Percentiles rank a stretch among this genome's conserved stretches.
These are phyloP conservation scores for Bergia sp. DNA, from an alignment of 92 coral and sea anemone species.

Conservation along the genomic window DNA sequence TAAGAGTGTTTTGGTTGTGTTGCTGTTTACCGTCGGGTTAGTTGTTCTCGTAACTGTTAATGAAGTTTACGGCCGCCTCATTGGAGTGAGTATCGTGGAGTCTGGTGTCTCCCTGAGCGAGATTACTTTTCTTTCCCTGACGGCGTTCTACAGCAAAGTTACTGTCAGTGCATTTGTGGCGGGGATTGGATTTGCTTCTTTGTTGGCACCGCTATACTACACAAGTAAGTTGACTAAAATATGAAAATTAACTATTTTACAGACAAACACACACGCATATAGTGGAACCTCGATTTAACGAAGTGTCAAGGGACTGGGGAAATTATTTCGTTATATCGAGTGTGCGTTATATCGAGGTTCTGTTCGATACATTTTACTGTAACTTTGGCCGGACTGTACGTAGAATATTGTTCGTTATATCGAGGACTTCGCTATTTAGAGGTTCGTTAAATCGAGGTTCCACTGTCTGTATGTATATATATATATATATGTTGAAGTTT, in stretches of 20 bases:
- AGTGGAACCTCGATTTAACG: too few relatives aligned
- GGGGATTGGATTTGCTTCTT: conserved; percentile 80
- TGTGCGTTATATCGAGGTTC: too few relatives aligned
- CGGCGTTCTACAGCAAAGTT: conserved; percentile 76
- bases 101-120: conserved; percentile 84
- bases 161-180: conserved; percentile 87
- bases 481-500: too few relatives aligned
- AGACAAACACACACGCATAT: background rate
- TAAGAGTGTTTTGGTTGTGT: conserved; percentile 55
- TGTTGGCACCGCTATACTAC: conserved; percentile 81
- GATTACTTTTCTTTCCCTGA: conserved; percentile 74
- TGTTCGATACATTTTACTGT: too few relatives aligned
- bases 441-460: too few relatives aligned
- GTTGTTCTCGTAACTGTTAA: conserved; percentile 54
- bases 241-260: background rate
- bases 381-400: too few relatives aligned
- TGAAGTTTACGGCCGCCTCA: conserved; percentile 59
- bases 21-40: conserved; percentile 60
- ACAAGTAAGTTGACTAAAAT: conserved; percentile 61
- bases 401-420: too few relatives aligned
- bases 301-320: too few relatives aligned
- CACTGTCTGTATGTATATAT: too few relatives aligned
- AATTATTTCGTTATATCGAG: too few relatives aligned
- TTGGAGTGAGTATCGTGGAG: conserved; percentile 75
- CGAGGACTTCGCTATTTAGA: too few relatives aligned